Conservation (phyloP, 2,888 invertebrate species). For the Girardia tigrina region DNA sequence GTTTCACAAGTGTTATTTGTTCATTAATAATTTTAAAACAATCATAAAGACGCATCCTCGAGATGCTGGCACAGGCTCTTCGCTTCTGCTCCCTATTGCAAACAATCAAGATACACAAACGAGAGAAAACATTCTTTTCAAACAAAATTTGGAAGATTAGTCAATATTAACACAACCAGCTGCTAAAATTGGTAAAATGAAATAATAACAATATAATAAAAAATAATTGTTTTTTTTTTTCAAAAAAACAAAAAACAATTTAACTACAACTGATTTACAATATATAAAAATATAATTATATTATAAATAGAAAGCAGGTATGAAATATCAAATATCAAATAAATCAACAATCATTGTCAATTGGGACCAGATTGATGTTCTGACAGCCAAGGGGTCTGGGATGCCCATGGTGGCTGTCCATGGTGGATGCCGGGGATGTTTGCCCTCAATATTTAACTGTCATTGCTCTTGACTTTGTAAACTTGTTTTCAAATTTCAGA, state of each 20-base stretch:
- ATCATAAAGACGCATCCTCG: slow-evolving; percentile 17
- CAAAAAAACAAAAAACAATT: neutral
- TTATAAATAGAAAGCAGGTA: too few relatives aligned
- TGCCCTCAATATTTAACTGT: neutral
- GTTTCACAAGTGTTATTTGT: neutral
- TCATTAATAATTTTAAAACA: slow-evolving; percentile 16
- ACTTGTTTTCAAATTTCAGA: neutral
- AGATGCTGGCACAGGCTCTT: slow-evolving; percentile 17
- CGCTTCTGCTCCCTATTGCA: slow-evolving; percentile 2
- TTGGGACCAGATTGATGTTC: neutral
- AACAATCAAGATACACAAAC: slow-evolving; percentile 23
- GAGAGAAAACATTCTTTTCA: slow-evolving; percentile 18
- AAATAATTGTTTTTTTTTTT: neutral
- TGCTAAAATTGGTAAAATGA: neutral
- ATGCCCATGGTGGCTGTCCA: neutral
- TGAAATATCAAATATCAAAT: neutral
- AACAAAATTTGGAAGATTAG: slow-evolving; percentile 19
- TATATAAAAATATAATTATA: too few relatives aligned
- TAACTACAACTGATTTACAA: neutral
- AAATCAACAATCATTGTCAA: neutral
- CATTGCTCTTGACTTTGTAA: neutral
- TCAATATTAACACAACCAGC: slow-evolving; percentile 17
- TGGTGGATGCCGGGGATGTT: too few relatives aligned
- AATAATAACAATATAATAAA: slow-evolving; percentile 11
- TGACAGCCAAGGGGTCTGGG: neutral